These are phyloP conservation scores for Barbus barbus DNA, from an alignment of 2,113 vertebrate genomes.

Conservation along the genomic window DNA sequence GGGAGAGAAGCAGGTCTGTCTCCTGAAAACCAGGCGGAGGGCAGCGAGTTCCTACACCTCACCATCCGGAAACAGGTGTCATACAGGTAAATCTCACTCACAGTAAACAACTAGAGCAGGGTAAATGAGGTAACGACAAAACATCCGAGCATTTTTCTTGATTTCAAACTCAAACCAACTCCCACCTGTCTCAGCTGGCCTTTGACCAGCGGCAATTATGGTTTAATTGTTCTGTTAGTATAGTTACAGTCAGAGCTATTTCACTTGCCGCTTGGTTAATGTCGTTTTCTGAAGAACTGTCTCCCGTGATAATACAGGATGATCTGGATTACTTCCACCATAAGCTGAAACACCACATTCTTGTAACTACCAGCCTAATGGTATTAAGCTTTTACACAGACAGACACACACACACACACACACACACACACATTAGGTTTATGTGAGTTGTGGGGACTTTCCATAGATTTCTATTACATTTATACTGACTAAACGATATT, in stretches of 20 bases:
- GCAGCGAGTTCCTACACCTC: slow-evolving; percentile 76
- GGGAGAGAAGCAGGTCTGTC: slow-evolving; percentile 11
- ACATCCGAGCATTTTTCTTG: neutral
- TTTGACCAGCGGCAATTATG: neutral
- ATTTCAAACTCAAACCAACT: neutral
- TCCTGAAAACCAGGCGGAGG: slow-evolving; percentile 63
- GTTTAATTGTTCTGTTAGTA: neutral
- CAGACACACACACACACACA: neutral
- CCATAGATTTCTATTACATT: too few species aligned
- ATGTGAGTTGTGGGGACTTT: too few species aligned
- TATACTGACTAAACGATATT: too few species aligned
- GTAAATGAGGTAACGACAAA: neutral
- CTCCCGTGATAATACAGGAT: neutral
- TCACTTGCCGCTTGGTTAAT: neutral
- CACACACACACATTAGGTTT: neutral
- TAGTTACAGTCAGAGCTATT: neutral
- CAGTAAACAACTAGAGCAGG: neutral
- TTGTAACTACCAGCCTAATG: neutral
- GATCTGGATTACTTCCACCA: neutral
- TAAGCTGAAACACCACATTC: neutral
- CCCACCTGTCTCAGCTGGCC: neutral
- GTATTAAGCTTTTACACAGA: neutral
- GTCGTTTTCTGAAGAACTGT: neutral
- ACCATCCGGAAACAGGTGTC: slow-evolving; percentile 89
- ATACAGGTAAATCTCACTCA: slow-evolving; percentile 80